A percentile compares a stretch with the other conserved stretches of the same genome.
phyloP scores from a whole-genome alignment of 2,888 invertebrate genomes.

The Mimachlamys varia region DNA sequence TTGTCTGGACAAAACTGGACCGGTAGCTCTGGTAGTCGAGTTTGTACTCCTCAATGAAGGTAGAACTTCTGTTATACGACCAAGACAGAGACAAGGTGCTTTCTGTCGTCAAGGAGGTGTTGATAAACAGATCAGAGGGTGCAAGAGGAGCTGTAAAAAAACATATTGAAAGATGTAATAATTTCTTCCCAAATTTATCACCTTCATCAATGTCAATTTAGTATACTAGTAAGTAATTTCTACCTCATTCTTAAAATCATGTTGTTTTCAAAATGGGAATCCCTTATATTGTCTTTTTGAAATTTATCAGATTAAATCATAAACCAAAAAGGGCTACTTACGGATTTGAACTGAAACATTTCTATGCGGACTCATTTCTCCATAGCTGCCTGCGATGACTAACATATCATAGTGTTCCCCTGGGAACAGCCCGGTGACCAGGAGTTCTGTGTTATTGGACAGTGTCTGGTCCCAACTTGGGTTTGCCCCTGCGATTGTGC shows the following conservation, averaged over 20 bases:
- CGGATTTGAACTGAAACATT: slow-evolving; percentile 43
- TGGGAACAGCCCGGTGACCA: slow-evolving; percentile 63
- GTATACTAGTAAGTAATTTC: too few species aligned
- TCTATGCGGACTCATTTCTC: slow-evolving; percentile 57
- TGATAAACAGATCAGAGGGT: slow-evolving; percentile 52
- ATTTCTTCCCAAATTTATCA: too few species aligned
- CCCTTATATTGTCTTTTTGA: too few species aligned
- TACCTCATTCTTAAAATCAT: too few species aligned
- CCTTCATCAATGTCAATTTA: too few species aligned
- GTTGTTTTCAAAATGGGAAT: too few species aligned
- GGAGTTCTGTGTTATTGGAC: slow-evolving; percentile 50
- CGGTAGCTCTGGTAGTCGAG: slow-evolving; percentile 54
- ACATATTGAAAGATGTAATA: slow-evolving; percentile 38
- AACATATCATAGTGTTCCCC: slow-evolving; percentile 70
- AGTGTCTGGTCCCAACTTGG: slow-evolving; percentile 60
- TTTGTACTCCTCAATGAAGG: slow-evolving; percentile 64
- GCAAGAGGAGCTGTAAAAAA: slow-evolving; percentile 63
- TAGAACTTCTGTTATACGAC: slow-evolving; percentile 58
- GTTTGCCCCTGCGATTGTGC: slow-evolving; percentile 57
- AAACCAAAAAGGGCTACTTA: slow-evolving; percentile 39
- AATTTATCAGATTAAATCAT: too few species aligned
- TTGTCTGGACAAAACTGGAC: slow-evolving; percentile 40
- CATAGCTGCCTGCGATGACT: slow-evolving; percentile 64
- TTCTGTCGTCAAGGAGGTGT: slow-evolving; percentile 55
- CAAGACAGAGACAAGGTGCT: slow-evolving; percentile 60